Conservation (phyloP, 1,140 invertebrate species). For the Hycleus phaleratus region DNA sequence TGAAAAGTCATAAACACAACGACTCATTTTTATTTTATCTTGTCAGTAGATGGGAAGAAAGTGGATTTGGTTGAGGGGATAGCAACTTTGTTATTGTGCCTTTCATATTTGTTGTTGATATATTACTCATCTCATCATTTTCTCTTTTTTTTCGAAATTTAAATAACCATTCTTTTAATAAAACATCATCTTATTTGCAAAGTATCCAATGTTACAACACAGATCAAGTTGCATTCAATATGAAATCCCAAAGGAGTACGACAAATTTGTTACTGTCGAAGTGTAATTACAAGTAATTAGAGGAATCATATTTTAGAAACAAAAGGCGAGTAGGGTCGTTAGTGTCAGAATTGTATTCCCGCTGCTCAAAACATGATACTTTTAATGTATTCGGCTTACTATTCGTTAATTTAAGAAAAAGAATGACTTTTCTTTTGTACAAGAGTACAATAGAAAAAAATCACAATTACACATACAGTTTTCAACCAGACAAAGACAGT, state of each 20-base stretch:
- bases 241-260: slow-evolving; percentile 9
- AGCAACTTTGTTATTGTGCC: too few relatives aligned
- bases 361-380: slow-evolving; percentile 20
- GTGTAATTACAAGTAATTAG: slow-evolving; percentile 29
- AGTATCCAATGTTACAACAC: neutral
- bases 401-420: too few relatives aligned
- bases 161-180: neutral
- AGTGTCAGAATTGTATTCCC: slow-evolving; percentile 25
- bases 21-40: slow-evolving; percentile 1
- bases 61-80: too few relatives aligned
- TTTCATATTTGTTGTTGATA: too few relatives aligned
- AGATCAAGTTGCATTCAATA: slow-evolving; percentile 11
- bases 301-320: slow-evolving; percentile 32
- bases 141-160: too few relatives aligned
- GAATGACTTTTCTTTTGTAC: too few relatives aligned
- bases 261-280: slow-evolving; percentile 23
- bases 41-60: slow-evolving; percentile 12
- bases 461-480: too few relatives aligned
- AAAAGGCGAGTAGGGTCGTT: slow-evolving; percentile 27
- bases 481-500: too few relatives aligned
- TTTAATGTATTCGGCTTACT: slow-evolving; percentile 16
- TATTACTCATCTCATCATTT: too few relatives aligned
- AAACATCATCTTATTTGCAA: neutral
- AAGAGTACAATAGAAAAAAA: too few relatives aligned
- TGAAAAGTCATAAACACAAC: slow-evolving; percentile 13